These are phyloP conservation scores for Hypsibius dujardini DNA, from an alignment of 1,140 invertebrate species.

Conservation along the genomic window DNA sequence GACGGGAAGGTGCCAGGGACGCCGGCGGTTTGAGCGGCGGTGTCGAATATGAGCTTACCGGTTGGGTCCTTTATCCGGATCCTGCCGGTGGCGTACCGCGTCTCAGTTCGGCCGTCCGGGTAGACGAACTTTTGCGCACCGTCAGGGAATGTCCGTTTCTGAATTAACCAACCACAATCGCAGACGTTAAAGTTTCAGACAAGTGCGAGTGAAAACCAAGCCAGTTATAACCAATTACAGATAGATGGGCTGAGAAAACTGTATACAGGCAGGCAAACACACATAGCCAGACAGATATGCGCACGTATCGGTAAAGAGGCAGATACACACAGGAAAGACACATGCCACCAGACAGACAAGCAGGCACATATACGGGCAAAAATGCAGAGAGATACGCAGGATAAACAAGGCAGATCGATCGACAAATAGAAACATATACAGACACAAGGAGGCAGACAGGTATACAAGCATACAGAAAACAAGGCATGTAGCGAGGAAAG, in stretches of 20 bases:
- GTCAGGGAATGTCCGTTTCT: slow-evolving; percentile 75
- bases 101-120: slow-evolving; percentile 67
- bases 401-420: too few species aligned
- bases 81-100: slow-evolving; percentile 65
- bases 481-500: too few species aligned
- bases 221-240: not conserved
- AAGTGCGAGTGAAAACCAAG: not conserved
- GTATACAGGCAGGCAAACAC: too few species aligned
- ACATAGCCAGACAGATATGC: slow-evolving; percentile 2
- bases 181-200: not conserved
- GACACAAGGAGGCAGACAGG: not conserved
- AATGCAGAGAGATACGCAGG: too few species aligned
- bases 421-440: slow-evolving; percentile 8
- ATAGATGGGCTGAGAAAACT: too few species aligned
- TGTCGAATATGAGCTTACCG: slow-evolving; percentile 46
- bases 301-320: not conserved
- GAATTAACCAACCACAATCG: slow-evolving; percentile 23
- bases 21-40: too few species aligned
- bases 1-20: too few species aligned
- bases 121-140: slow-evolving; percentile 74
- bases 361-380: too few species aligned
- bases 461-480: too few species aligned
- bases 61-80: slow-evolving; percentile 65
- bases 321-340: too few species aligned
- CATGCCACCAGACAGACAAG: too few species aligned